Conservation (phyloP, 2,888 invertebrate genomes). For the Trilocha varians region DNA sequence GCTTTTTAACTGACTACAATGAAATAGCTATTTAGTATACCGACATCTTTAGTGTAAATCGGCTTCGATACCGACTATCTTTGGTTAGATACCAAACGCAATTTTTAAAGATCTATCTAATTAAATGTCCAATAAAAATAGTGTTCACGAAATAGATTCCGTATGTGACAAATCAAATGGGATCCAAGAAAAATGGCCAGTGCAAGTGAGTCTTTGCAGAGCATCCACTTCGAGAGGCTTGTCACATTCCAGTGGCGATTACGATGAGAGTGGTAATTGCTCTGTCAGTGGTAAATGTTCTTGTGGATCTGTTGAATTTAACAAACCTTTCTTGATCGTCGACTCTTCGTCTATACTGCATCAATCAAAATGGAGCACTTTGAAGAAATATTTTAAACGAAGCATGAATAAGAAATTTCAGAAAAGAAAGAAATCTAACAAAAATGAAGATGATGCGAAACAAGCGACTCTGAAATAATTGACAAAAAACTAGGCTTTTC, state of each 20-base stretch:
- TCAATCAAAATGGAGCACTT: slow-evolving; percentile 38
- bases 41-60: no score
- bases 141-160: background rate
- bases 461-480: no score
- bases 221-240: slow-evolving; percentile 48
- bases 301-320: slow-evolving; percentile 25
- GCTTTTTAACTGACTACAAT: no score
- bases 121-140: background rate
- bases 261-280: slow-evolving; percentile 23
- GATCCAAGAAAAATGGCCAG: slow-evolving; percentile 23
- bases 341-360: slow-evolving; percentile 35
- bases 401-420: slow-evolving; percentile 16
- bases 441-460: no score
- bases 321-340: slow-evolving; percentile 36
- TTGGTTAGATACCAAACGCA: no score
- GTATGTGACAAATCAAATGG: slow-evolving; percentile 8
- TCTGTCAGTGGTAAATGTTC: slow-evolving; percentile 32
- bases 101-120: no score
- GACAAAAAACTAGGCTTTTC: no score
- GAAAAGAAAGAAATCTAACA: background rate
- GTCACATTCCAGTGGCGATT: slow-evolving; percentile 38
- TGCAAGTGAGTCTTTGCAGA: slow-evolving; percentile 25
- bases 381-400: slow-evolving; percentile 30
- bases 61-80: no score
- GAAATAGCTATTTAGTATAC: no score